Percentiles rank a stretch among this genome's conserved stretches.
phyloP scores from a whole-genome alignment of 1,140 invertebrate species.

The Watersipora subatra region DNA sequence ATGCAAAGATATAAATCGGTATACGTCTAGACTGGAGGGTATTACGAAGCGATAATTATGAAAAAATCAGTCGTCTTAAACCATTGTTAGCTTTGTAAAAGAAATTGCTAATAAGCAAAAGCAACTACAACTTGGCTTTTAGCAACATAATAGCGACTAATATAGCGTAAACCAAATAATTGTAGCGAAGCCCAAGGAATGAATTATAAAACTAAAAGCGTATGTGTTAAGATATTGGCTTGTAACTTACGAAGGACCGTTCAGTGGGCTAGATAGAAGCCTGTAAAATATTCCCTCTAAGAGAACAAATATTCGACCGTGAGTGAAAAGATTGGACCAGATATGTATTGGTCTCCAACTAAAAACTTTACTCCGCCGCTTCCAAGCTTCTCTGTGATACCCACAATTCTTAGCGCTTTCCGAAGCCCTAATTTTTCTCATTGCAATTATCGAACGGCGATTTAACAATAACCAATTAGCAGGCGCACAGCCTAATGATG shows the following conservation, averaged over 20 bases:
- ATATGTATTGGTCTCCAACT: background rate
- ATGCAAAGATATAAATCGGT: too few species aligned
- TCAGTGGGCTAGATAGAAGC: background rate
- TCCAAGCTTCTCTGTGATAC: background rate
- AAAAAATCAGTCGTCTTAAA: too few species aligned
- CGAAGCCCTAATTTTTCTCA: too few species aligned
- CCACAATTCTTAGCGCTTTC: background rate
- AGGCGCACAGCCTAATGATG: too few species aligned
- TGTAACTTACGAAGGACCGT: background rate
- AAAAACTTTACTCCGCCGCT: background rate
- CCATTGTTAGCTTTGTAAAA: too few species aligned
- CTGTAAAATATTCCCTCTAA: background rate
- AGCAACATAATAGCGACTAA: background rate
- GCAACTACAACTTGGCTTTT: background rate
- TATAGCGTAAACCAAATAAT: background rate
- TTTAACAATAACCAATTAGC: too few species aligned
- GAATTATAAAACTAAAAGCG: background rate
- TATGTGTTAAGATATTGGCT: background rate
- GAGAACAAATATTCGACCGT: background rate
- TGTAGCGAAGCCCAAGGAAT: background rate
- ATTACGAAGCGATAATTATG: too few species aligned
- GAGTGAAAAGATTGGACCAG: background rate
- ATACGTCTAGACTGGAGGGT: too few species aligned
- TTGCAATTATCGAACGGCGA: too few species aligned
- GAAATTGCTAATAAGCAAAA: background rate